Conservation (phyloP, 2,888 invertebrate species). For the Cheilosia scutellata region DNA sequence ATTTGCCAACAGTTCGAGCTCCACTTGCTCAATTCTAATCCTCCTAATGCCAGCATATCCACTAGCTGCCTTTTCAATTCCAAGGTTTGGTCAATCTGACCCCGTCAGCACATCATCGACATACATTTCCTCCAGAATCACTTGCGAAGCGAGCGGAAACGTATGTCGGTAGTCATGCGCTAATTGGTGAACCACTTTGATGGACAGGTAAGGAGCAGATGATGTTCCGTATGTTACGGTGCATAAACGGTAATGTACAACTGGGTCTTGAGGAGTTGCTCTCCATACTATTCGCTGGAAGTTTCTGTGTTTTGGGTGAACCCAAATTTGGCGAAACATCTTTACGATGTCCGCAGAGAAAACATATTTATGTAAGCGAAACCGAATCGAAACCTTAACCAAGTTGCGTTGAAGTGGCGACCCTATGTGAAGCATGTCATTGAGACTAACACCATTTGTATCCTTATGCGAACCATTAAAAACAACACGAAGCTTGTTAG, state of each 20-base stretch:
- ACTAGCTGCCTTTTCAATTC: constrained; percentile 23
- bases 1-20: constrained; percentile 43
- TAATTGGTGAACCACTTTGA: constrained; percentile 57
- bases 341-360: constrained; percentile 54
- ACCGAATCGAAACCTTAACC: constrained; percentile 37
- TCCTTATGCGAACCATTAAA: constrained; percentile 71
- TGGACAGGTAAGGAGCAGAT: constrained; percentile 67
- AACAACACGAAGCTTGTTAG: constrained; percentile 70
- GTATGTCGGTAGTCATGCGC: constrained; percentile 36
- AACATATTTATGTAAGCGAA: constrained; percentile 30
- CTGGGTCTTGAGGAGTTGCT: neutral
- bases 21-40: constrained; percentile 33
- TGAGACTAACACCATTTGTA: constrained; percentile 50
- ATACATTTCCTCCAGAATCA: constrained; percentile 50
- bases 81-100: constrained; percentile 38
- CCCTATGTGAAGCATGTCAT: constrained; percentile 61
- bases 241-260: constrained; percentile 59
- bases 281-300: constrained; percentile 70
- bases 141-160: constrained; percentile 48
- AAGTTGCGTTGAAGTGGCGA: constrained; percentile 68
- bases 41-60: constrained; percentile 21
- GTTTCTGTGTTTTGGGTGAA: constrained; percentile 26
- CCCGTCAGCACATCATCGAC: constrained; percentile 70
- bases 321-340: constrained; percentile 66
- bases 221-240: constrained; percentile 73